Base-by-base conservation (phyloP, 2,888 invertebrate genomes). In the Ceramica pisi region DNA sequence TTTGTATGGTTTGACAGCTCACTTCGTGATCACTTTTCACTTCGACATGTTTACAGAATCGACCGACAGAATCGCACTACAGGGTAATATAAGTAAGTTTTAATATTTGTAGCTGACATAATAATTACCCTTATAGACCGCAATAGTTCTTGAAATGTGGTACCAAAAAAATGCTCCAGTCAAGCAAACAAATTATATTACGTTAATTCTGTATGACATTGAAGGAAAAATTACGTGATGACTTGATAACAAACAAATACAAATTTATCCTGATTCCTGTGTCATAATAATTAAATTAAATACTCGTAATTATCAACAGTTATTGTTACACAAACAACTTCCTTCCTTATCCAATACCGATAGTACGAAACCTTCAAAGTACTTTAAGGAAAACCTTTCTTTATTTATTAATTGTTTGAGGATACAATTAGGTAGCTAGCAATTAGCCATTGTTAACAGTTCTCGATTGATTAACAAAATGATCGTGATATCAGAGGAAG, bases 211-310 rank as follows among this genome's bases (percentile, higher is more conserved):
- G 31, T 46, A 8, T 46, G 76, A 55, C 76, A 55, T 67, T 71
- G 71, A 75, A 41, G 10, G 12, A 2, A 16, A 67, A 56, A 67
- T 67, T 41, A 76, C 41, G 6, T 48, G 55, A 41, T 1, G 68
- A 55, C n/a, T 55, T 55, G 21, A 26, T 21, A 50, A 50, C n/a
- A 77, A 76, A 50, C 23, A 21, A 19, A n/a, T 55, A 8, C 2
- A 6, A 9, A 16, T 21, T 50, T 48, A 68, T n/a, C 21, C 56
- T 44, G 31, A 44, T 26, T 38, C 8, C 8, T 16, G 1, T 16
- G 8, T 41, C 10, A 5, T 38, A 8, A 9, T 12, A 44, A 35
- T 44, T 63, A 48, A 7, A 19, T 21, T 19, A 19, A 46, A 46
- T 46, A 46, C 1, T 51, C 1, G 5, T 31, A 48, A 67, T 55